A percentile compares a stretch with the other conserved stretches of the same genome.
phyloP scores from a whole-genome alignment of 2,113 vertebrate genomes.

The Vidua chalybeata region DNA sequence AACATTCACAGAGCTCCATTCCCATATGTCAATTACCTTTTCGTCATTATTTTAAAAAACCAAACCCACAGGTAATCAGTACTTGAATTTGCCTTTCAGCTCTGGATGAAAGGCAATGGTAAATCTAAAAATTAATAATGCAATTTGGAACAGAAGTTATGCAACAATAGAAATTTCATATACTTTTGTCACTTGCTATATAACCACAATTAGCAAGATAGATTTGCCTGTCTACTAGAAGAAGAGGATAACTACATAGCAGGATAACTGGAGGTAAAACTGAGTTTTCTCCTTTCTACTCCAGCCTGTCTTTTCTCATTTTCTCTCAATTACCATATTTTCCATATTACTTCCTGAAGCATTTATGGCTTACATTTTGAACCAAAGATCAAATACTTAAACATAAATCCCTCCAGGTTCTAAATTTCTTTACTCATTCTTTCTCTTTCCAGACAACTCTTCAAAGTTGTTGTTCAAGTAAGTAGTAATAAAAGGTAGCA shows the following conservation, averaged over 20 bases:
- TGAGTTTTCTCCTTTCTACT: neutral
- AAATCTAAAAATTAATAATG: neutral
- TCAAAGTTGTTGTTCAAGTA: conserved; percentile 49
- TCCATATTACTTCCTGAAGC: neutral
- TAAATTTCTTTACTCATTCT: conserved; percentile 33
- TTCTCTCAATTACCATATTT: conserved; percentile 7
- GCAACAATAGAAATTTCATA: neutral
- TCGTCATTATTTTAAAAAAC: neutral
- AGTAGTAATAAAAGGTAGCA: conserved; percentile 69
- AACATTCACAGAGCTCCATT: neutral
- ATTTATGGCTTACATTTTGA: conserved; percentile 15
- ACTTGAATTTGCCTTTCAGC: neutral
- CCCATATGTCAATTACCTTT: neutral
- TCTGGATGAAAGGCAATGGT: neutral
- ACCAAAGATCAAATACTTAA: neutral
- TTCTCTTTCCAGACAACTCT: conserved; percentile 19
- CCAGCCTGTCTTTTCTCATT: neutral
- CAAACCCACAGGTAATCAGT: neutral
- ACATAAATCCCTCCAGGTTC: conserved; percentile 9
- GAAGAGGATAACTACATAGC: neutral
- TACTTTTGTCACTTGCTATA: neutral
- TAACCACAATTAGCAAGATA: neutral
- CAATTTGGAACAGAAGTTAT: neutral
- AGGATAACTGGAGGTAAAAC: neutral
- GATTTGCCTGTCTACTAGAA: neutral